phyloP scores from a whole-genome alignment of 2,113 vertebrate genomes.

The Tachysurus fulvidraco region DNA sequence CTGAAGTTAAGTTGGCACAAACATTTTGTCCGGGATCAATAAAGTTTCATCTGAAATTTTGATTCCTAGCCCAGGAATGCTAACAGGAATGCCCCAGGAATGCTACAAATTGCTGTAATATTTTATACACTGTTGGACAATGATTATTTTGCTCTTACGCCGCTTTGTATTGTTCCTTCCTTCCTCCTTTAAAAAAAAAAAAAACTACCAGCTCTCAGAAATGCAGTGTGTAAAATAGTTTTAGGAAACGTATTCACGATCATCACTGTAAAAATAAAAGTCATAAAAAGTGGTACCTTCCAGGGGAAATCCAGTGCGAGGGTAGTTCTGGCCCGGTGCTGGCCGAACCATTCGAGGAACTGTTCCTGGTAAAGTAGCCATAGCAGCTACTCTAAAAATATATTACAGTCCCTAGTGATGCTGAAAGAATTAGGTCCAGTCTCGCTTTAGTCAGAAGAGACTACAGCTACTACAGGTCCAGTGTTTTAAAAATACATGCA shows the following conservation, averaged over 20 bases:
- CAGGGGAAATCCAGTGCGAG: constrained; percentile 90
- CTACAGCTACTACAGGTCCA: constrained; percentile 39
- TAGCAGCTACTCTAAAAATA: constrained; percentile 67
- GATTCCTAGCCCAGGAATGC: background rate
- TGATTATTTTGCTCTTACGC: background rate
- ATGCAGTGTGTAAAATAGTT: background rate
- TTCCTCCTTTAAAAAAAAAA: too few species aligned
- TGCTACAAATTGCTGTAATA: background rate
- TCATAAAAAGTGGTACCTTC: constrained; percentile 78
- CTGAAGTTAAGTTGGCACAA: background rate
- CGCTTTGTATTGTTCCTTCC: background rate
- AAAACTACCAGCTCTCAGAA: background rate
- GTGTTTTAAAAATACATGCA: constrained; percentile 50
- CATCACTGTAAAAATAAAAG: background rate
- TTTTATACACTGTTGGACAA: background rate
- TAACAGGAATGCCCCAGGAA: too few species aligned
- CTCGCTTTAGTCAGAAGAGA: constrained; percentile 34
- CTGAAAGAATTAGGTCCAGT: constrained; percentile 63
- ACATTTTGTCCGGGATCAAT: background rate
- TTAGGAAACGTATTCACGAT: background rate
- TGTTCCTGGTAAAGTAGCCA: constrained; percentile 86
- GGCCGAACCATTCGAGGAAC: constrained; percentile 96
- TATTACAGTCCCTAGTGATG: constrained; percentile 37
- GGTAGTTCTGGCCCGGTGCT: constrained; percentile 93
- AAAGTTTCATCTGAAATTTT: background rate